Percentiles rank a stretch among this genome's conserved stretches.
Conservation (phyloP, 2,113 vertebrate species). For the Cyprinodon tularosa region DNA sequence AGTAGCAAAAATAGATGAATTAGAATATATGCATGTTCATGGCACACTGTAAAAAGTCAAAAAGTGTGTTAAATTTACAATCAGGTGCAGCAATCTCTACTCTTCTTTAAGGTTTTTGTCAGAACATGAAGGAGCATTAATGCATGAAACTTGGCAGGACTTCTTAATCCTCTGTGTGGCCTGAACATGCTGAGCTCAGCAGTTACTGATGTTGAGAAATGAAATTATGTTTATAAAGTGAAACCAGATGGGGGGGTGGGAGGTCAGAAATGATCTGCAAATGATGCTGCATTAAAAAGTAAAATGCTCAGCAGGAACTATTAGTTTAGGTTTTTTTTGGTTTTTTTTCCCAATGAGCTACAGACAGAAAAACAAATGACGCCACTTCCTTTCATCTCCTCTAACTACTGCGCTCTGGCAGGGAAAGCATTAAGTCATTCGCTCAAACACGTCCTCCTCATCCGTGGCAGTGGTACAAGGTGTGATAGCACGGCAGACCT, state of each 20-base stretch:
- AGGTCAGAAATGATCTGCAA: neutral
- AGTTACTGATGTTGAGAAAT: slow-evolving; percentile 3
- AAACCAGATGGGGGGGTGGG: neutral
- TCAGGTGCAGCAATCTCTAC: neutral
- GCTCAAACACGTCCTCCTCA: slow-evolving; percentile 34
- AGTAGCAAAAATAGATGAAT: neutral
- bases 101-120: neutral
- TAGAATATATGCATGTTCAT: neutral
- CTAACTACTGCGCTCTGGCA: slow-evolving; percentile 24
- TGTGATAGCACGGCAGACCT: slow-evolving; percentile 63
- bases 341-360: neutral
- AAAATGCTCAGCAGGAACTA: neutral
- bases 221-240: neutral
- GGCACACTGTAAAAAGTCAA: neutral
- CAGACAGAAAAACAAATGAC: slow-evolving; percentile 39
- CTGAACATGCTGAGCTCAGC: slow-evolving; percentile 3
- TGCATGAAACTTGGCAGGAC: neutral
- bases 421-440: slow-evolving; percentile 34
- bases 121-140: neutral
- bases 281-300: neutral
- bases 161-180: neutral
- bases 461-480: slow-evolving; percentile 52
- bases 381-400: slow-evolving; percentile 33
- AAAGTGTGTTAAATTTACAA: neutral
- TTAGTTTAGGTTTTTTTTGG: neutral